These are phyloP conservation scores for Palythoa caribaeorum DNA, from an alignment of 92 coral and sea anemone species.

Conservation along the genomic window DNA sequence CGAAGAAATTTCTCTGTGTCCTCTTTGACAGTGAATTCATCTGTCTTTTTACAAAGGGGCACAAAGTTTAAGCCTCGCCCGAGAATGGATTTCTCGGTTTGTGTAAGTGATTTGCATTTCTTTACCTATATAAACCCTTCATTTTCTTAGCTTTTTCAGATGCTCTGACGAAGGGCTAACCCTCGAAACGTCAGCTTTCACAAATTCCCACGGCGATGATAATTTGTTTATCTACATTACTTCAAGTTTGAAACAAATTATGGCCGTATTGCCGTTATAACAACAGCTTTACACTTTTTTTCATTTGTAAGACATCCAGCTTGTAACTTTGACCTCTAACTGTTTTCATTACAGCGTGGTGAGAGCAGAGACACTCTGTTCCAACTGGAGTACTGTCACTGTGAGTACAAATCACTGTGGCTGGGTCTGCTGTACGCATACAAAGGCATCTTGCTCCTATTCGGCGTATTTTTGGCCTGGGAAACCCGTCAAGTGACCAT, in stretches of 20 bases:
- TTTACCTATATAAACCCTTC: no score
- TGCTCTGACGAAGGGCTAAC: no score
- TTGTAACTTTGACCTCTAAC: background rate
- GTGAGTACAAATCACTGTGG: slow-evolving; percentile 71
- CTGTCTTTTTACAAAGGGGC: no score
- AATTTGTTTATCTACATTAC: no score
- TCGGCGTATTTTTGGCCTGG: slow-evolving; percentile 71
- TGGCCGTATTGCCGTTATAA: background rate
- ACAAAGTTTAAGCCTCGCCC: no score
- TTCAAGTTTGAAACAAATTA: background rate
- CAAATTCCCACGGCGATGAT: no score
- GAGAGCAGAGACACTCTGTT: slow-evolving; percentile 24
- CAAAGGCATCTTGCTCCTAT: slow-evolving; percentile 54
- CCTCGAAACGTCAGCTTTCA: no score
- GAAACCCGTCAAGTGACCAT: slow-evolving; percentile 68
- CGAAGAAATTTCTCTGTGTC: no score
- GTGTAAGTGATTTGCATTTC: no score
- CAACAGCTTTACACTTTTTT: background rate
- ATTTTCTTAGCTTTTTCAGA: no score
- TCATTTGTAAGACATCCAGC: background rate
- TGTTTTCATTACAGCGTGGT: slow-evolving; percentile 24
- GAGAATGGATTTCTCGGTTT: no score
- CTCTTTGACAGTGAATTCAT: no score
- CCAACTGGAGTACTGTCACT: slow-evolving; percentile 66
- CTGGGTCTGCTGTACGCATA: slow-evolving; percentile 71